Base-by-base conservation (phyloP, 2,797 vertebrate species). In the Glyptemys insculpta region DNA sequence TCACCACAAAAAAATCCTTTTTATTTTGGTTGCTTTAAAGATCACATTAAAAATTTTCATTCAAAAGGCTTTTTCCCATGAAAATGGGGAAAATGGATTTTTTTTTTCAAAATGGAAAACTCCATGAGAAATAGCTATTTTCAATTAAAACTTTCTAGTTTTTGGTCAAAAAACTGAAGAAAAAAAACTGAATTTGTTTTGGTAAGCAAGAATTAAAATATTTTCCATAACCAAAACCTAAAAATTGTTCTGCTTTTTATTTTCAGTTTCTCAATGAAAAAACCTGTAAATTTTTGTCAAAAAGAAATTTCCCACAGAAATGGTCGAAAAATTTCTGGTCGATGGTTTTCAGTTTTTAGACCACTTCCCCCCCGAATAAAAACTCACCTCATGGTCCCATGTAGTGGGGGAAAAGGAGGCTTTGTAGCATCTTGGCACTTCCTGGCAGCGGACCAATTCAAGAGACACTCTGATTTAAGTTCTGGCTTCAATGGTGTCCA, bases 221-320 rank as follows among this genome's bases (percentile, higher is more conserved):
- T 72, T 72, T 72, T 23, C 68, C 68, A 12, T 25, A 72, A 41
- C 5, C 3, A 41, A 41, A 72, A 72, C 37, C 37, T 41, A 11
- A 23, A 72, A 72, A 72, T 37, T 37, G 19, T 23, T 41, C n/a
- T 72, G 19, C n/a, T 72, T 41, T 72, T 72, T 41, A 41, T 86
- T 86, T 91, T 85, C 11, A n/a, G 2, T 2, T 78, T n/a, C 9
- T 82, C 5, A 78, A 56, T 87, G 4, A 79, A 94, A 89, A 86
- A 49, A 0, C 37, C 29, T 8, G 83, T 12, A 83, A 78, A 4
- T 76, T 85, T 5, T 8, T 1, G 14, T 94, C 21, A 8, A 4
- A n/a, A 49, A 4, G 3, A 3, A 91, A 44, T 72, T 93, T 52
- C 81, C 21, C 25, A 84, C 1, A 49, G 27, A 85, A 93, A 85